Evolutionary conservation across 2,113 vertebrate genomes (phyloP).

Genomic region (Albula goreensis): DNA sequence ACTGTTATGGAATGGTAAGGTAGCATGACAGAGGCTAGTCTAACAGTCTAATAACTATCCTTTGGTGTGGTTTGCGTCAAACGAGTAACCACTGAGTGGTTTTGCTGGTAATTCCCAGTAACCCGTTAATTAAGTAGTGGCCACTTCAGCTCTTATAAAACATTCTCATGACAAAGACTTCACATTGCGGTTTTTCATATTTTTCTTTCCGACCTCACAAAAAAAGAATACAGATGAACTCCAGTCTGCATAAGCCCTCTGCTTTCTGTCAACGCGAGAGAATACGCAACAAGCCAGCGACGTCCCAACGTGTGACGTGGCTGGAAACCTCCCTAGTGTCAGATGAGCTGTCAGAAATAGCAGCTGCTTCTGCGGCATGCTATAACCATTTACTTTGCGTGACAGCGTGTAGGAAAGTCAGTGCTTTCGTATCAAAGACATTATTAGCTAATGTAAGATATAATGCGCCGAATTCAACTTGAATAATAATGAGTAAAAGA

Average conservation of each 20-base stretch:
- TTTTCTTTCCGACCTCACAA: no score
- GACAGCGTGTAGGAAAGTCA: neutral
- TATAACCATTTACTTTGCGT: neutral
- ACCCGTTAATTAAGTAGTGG: no score
- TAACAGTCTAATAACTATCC: no score
- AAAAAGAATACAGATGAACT: no score
- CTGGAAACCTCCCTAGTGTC: neutral
- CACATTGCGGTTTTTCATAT: no score
- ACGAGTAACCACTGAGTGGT: no score
- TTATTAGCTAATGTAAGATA: neutral
- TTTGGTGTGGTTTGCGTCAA: no score
- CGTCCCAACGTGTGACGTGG: neutral
- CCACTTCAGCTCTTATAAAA: no score
- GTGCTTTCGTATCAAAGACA: neutral
- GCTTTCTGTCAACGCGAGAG: conserved; percentile 1
- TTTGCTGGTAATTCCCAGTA: no score
- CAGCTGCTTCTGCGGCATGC: neutral
- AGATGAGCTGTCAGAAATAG: neutral
- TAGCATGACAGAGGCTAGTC: no score
- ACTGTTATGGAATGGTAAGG: no score
- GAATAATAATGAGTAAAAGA: conserved; percentile 83
- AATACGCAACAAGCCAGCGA: neutral
- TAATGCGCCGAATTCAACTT: neutral
- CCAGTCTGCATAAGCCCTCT: neutral
- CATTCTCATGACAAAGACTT: no score